phyloP scores from a whole-genome alignment of 2,888 invertebrate species.

The Anoncus sp. region DNA sequence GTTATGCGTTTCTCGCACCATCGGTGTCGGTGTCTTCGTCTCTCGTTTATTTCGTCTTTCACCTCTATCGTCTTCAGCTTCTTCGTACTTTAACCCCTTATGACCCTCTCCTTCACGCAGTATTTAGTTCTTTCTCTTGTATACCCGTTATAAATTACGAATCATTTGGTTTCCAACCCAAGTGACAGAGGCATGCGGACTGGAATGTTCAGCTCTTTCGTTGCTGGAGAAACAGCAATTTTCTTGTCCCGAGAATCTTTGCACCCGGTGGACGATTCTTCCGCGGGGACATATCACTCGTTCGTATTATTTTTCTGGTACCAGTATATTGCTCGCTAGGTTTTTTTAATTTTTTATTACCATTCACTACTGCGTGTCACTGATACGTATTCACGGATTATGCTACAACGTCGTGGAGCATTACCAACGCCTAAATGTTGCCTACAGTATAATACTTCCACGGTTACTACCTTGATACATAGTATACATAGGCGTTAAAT shows the following conservation, averaged over 20 bases:
- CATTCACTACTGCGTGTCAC: neutral
- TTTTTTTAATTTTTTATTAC: neutral
- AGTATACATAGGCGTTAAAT: constrained; percentile 37
- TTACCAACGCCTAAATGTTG: constrained; percentile 15
- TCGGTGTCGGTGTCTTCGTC: constrained; percentile 16
- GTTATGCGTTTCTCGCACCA: constrained; percentile 35
- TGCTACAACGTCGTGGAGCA: constrained; percentile 1
- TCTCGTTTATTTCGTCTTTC: constrained; percentile 24
- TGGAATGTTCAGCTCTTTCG: constrained; percentile 61
- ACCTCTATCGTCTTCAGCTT: constrained; percentile 35
- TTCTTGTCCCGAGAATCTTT: constrained; percentile 16
- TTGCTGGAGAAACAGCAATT: constrained; percentile 28
- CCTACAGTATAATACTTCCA: constrained; percentile 24
- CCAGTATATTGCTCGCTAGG: constrained; percentile 11
- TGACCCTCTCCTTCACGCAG: constrained; percentile 56
- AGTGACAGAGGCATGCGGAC: constrained; percentile 75
- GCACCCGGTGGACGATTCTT: constrained; percentile 22
- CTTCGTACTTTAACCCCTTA: constrained; percentile 32
- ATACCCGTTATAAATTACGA: constrained; percentile 80
- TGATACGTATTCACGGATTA: constrained; percentile 1
- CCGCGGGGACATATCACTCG: constrained; percentile 4
- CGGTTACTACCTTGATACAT: constrained; percentile 26
- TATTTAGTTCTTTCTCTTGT: constrained; percentile 69
- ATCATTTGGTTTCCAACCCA: constrained; percentile 77
- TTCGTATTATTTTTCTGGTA: neutral